Evolutionary conservation across 1,140 invertebrate genomes (phyloP).

Genomic region (Ridgeia piscesae): DNA sequence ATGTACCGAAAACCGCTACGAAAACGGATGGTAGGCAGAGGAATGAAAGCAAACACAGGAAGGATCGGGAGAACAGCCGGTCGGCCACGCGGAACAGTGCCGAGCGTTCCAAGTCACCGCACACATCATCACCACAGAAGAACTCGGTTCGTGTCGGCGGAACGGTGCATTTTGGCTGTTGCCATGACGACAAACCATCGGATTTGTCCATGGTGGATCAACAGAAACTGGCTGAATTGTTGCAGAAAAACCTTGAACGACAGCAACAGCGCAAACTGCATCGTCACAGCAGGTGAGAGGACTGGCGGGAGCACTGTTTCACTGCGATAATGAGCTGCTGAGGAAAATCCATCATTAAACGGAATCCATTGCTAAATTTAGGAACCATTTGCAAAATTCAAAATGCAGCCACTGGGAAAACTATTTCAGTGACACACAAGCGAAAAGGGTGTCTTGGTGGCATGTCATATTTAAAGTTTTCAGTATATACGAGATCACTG

Average conservation of each 20-base stretch:
- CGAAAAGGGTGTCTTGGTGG: too few species aligned
- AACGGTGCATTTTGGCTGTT: neutral
- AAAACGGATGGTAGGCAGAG: neutral
- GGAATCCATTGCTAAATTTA: too few species aligned
- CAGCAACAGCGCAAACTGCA: constrained; percentile 63
- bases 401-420: too few species aligned
- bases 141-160: neutral
- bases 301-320: neutral
- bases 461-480: too few species aligned
- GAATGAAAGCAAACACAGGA: neutral
- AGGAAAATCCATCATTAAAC: too few species aligned
- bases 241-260: constrained; percentile 88
- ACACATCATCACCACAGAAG: neutral
- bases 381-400: too few species aligned
- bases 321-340: too few species aligned
- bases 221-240: constrained; percentile 78
- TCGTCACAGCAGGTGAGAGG: constrained; percentile 8
- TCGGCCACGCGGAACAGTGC: constrained; percentile 8
- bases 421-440: too few species aligned
- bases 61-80: neutral
- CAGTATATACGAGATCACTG: too few species aligned
- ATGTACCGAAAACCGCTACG: neutral
- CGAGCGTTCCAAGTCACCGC: neutral
- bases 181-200: neutral
- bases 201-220: constrained; percentile 56